A percentile compares a stretch with the other conserved stretches of the same genome.
These are phyloP conservation scores for Brachionus koreanus DNA, from an alignment of 1,140 invertebrate species.

Conservation along the genomic window DNA sequence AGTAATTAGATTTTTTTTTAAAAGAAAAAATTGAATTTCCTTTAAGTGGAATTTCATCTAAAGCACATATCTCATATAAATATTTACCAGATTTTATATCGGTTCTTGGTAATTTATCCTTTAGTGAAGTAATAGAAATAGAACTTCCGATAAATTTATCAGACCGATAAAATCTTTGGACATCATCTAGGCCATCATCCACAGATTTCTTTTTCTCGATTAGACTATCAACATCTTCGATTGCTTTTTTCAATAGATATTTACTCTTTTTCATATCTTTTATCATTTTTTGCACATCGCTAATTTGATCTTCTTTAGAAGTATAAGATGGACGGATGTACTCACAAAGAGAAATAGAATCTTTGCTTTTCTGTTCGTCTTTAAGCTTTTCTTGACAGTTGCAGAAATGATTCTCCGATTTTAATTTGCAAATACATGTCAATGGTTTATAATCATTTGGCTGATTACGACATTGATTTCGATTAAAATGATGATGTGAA, in stretches of 20 bases:
- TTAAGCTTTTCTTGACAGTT: background rate
- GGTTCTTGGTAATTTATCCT: background rate
- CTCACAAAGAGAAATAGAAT: background rate
- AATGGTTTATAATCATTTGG: background rate
- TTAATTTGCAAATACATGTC: background rate
- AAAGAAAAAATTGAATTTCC: conserved; percentile 14
- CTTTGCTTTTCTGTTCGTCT: background rate
- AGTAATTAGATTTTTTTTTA: background rate
- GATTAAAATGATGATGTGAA: conserved; percentile 28
- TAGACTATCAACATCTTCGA: conserved; percentile 8
- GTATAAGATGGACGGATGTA: conserved; percentile 8
- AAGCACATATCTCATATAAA: background rate
- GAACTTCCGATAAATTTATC: conserved; percentile 39
- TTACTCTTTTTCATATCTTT: background rate
- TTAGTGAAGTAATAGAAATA: background rate
- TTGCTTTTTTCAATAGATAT: background rate
- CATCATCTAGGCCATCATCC: background rate
- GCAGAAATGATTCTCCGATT: background rate
- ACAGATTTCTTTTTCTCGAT: background rate
- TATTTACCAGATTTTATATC: conserved; percentile 30
- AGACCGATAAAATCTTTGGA: conserved; percentile 20
- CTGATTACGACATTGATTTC: background rate
- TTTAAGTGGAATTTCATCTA: background rate
- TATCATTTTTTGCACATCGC: background rate
- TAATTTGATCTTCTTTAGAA: conserved; percentile 10